Evolutionary conservation across 2,113 vertebrate genomes (phyloP).

Genomic region (Geothlypis trichas): DNA sequence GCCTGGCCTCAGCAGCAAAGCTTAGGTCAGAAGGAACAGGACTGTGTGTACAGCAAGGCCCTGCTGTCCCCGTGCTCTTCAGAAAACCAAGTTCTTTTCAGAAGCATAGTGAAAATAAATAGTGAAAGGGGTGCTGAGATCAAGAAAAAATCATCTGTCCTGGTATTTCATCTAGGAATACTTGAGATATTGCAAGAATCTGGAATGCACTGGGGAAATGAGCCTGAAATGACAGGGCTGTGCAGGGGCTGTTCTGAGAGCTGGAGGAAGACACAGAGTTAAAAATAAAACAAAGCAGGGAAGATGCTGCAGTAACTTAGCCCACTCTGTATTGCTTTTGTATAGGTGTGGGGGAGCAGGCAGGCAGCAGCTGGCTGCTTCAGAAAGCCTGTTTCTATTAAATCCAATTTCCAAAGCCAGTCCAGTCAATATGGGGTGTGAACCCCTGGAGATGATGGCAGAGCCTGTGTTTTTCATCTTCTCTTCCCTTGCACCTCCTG

Average conservation of each 20-base stretch:
- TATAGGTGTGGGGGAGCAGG: conserved; percentile 2
- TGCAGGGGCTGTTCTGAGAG: not conserved
- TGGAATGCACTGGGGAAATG: not conserved
- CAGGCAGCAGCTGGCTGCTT: conserved; percentile 20
- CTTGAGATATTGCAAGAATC: not conserved
- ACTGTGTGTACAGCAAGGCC: not conserved
- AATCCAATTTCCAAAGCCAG: not conserved
- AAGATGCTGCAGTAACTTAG: conserved; percentile 13
- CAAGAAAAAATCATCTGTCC: not conserved
- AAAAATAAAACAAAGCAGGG: conserved; percentile 52
- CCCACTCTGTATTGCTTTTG: conserved; percentile 24
- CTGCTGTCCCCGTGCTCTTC: not conserved
- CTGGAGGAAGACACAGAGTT: conserved; percentile 6
- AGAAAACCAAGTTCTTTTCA: not conserved
- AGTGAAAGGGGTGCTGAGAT: not conserved
- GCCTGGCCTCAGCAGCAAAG: not conserved
- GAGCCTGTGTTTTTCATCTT: not conserved
- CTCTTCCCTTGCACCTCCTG: not conserved
- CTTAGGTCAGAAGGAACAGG: not conserved
- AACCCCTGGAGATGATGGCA: not conserved
- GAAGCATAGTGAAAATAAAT: not conserved
- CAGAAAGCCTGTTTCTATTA: not conserved
- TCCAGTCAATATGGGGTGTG: not conserved
- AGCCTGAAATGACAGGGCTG: not conserved
- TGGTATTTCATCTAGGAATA: not conserved